Percentiles rank a stretch among this genome's conserved stretches.
Evolutionary conservation across 2,888 invertebrate genomes (phyloP).

Genomic region (Lochmaea capreae): DNA sequence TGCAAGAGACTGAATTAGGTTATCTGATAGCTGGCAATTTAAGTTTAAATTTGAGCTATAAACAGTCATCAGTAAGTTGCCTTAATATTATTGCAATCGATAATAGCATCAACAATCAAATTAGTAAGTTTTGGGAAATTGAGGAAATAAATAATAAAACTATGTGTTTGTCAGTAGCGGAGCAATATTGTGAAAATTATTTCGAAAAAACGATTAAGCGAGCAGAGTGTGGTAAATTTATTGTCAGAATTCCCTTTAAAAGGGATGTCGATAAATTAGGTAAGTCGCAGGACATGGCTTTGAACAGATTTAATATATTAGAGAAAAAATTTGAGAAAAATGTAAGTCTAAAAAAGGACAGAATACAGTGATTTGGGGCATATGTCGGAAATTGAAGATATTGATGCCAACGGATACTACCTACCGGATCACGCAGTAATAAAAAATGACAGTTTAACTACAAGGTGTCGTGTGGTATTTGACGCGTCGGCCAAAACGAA

Average conservation of each 20-base stretch:
- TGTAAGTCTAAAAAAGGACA: constrained; percentile 25
- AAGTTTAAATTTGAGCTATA: not conserved
- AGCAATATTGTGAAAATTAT: constrained; percentile 44
- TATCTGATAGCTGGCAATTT: not conserved
- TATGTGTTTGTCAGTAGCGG: constrained; percentile 21
- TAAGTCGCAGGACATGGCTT: constrained; percentile 25
- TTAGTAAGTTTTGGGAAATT: constrained; percentile 27
- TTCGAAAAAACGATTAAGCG: constrained; percentile 27
- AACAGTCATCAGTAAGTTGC: not conserved
- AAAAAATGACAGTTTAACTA: constrained; percentile 26
- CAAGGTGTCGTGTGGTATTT: constrained; percentile 33
- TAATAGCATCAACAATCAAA: not conserved
- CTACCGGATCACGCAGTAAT: constrained; percentile 37
- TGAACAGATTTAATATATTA: constrained; percentile 30
- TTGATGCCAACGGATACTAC: constrained; percentile 5
- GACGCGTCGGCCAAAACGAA: constrained; percentile 18
- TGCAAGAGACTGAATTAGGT: not conserved
- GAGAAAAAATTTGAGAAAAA: constrained; percentile 37
- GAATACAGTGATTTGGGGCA: constrained; percentile 38
- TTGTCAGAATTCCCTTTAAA: constrained; percentile 38
- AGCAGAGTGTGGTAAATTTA: constrained; percentile 29
- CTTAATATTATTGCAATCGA: not conserved
- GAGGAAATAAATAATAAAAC: constrained; percentile 18
- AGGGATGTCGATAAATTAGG: constrained; percentile 26
- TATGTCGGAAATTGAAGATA: constrained; percentile 30